Percentiles rank a stretch among this genome's conserved stretches.
phyloP scores from a whole-genome alignment of 2,888 invertebrate species.

The Zygothrica quintamaculata region DNA sequence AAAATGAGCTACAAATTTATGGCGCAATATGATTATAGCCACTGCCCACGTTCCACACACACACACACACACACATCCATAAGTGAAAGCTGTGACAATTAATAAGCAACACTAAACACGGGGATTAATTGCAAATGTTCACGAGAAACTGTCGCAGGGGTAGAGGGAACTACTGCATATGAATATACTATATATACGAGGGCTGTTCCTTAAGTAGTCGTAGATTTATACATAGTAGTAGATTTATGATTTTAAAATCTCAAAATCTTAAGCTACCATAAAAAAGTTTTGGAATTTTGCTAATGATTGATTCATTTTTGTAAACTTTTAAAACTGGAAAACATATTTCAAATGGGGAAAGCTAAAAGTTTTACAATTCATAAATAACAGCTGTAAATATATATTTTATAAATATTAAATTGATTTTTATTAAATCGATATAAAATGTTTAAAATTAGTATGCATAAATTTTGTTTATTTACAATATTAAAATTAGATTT shows the following conservation, averaged over 20 bases:
- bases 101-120: constrained; percentile 73
- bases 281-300: not conserved
- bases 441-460: too few species aligned
- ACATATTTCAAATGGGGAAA: too few species aligned
- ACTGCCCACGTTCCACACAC: constrained; percentile 44
- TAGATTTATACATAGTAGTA: constrained; percentile 15
- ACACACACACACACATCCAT: constrained; percentile 14
- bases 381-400: too few species aligned
- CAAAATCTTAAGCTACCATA: not conserved
- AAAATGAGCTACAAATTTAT: constrained; percentile 65
- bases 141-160: constrained; percentile 13
- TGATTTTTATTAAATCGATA: too few species aligned
- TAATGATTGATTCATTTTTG: not conserved
- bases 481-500: not conserved
- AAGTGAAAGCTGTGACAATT: constrained; percentile 70
- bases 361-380: too few species aligned
- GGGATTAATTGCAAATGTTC: constrained; percentile 82
- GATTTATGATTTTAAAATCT: not conserved
- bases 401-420: too few species aligned
- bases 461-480: too few species aligned
- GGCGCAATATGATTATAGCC: constrained; percentile 59
- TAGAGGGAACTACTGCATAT: constrained; percentile 19
- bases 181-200: constrained; percentile 31
- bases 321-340: constrained; percentile 1
- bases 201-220: constrained; percentile 40